These are phyloP conservation scores for Nowickia ferox DNA, from an alignment of 2,888 invertebrate species.

Conservation along the genomic window DNA sequence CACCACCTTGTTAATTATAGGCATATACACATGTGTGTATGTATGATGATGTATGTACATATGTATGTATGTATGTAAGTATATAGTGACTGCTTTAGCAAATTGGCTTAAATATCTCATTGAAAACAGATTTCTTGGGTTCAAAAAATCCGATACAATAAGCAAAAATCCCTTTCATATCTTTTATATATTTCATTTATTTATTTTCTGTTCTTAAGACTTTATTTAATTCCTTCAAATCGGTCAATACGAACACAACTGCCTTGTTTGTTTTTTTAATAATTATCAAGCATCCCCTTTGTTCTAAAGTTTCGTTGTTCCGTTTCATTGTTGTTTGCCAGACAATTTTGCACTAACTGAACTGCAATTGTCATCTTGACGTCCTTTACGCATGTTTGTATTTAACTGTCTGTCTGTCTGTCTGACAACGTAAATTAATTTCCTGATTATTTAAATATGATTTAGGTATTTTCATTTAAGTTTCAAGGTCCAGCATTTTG, in stretches of 20 bases:
- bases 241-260: neutral
- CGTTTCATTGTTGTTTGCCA: neutral
- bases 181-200: neutral
- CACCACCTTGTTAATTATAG: no score
- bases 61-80: no score
- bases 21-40: no score
- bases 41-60: no score
- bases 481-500: slow-evolving; percentile 26
- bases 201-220: neutral
- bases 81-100: no score
- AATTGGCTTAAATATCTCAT: no score
- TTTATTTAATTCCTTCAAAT: neutral
- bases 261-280: neutral
- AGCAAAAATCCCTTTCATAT: no score
- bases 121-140: no score
- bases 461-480: neutral
- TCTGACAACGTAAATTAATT: neutral
- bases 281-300: neutral
- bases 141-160: no score
- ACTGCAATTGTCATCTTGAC: neutral
- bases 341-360: neutral
- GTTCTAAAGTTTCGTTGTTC: neutral
- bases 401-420: no score
- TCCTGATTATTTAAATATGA: slow-evolving; percentile 5
- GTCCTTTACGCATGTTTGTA: neutral